These are phyloP conservation scores for Sitodiplosis mosellana DNA, from an alignment of 1,140 invertebrate genomes.

Conservation along the genomic window DNA sequence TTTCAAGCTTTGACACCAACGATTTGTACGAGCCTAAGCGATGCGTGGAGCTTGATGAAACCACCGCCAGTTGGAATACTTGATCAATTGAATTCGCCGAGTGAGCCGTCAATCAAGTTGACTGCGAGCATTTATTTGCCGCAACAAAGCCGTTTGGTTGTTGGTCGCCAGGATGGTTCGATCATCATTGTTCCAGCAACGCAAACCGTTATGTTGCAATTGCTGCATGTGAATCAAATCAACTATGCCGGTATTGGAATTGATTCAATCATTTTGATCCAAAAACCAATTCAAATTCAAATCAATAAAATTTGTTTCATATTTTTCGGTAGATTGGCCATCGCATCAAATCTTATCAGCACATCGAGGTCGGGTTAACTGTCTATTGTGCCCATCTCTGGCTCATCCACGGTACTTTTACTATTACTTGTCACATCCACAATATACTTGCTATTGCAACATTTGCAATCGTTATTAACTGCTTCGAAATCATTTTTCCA, in stretches of 20 bases:
- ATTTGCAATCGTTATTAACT: neutral
- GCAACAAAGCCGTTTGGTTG: slow-evolving; percentile 78
- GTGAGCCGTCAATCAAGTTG: slow-evolving; percentile 48
- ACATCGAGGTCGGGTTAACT: slow-evolving; percentile 87
- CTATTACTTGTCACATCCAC: too few species aligned
- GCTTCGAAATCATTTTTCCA: neutral
- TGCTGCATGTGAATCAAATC: slow-evolving; percentile 79
- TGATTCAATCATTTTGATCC: neutral
- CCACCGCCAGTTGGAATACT: slow-evolving; percentile 76
- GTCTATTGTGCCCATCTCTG: slow-evolving; percentile 86
- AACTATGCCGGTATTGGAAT: slow-evolving; percentile 51
- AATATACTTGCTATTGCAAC: too few species aligned
- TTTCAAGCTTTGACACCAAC: slow-evolving; percentile 42
- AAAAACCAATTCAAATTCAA: too few species aligned
- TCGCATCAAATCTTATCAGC: slow-evolving; percentile 75
- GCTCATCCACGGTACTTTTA: slow-evolving; percentile 60
- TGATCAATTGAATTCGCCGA: slow-evolving; percentile 63
- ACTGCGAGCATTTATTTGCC: slow-evolving; percentile 87
- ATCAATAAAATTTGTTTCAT: slow-evolving; percentile 3
- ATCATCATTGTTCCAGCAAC: slow-evolving; percentile 95
- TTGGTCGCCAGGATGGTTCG: slow-evolving; percentile 87
- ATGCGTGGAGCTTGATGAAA: slow-evolving; percentile 72
- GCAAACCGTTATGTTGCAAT: slow-evolving; percentile 84
- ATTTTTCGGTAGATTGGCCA: slow-evolving; percentile 54
- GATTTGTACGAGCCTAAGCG: slow-evolving; percentile 55